Evolutionary conservation across 2,113 vertebrate genomes (phyloP), one percentile per base, ranked within the genome.

Genomic region (Collichthys lucidus): DNA sequence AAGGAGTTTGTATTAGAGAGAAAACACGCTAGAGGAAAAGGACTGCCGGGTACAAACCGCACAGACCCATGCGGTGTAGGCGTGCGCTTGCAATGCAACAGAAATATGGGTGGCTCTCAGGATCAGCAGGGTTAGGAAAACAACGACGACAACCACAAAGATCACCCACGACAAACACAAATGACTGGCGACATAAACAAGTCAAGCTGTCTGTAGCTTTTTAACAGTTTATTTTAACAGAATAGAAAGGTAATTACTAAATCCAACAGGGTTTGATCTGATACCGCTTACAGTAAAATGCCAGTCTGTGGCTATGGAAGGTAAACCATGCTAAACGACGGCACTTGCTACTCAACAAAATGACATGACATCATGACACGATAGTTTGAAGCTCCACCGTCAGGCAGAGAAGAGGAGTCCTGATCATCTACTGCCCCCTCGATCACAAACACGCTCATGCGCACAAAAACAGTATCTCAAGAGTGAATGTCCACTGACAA

Each of bases 201-300:
- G 62, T 31, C 56, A 0, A 17, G 60, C 22, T 53, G 65, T 68
- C 3, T 2, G 65, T 52, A 50, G 56, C 72, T 44, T 35, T 62
- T 35, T 62, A 53, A 71, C 26, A 26, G 26, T 2, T 26, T 26
- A 26, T 26, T 26, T 26, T 67, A 53, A 71, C 49, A 83, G 8
- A 82, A 77, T 22, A 65, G 26, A 63, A 73, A 75, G 84, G 24
- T 88, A 79, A 86, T 86, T 68, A 80, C 47, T 29, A 68, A 77
- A 52, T 73, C 26, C 17, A 22, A 76, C n/a, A 40, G 22, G 65
- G 70, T 47, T 50, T 74, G 61, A 73, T 73, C 60, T 67, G 73
- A 78, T 70, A 55, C 63, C 47, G 49, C 55, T 69, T 40, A 40
- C 35, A 40, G 35, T 74, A 26, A 63, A 83, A 69, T 77, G 63